These are phyloP conservation scores for Shargacucullia verbasci DNA, from an alignment of 2,888 invertebrate genomes.

Conservation along the genomic window DNA sequence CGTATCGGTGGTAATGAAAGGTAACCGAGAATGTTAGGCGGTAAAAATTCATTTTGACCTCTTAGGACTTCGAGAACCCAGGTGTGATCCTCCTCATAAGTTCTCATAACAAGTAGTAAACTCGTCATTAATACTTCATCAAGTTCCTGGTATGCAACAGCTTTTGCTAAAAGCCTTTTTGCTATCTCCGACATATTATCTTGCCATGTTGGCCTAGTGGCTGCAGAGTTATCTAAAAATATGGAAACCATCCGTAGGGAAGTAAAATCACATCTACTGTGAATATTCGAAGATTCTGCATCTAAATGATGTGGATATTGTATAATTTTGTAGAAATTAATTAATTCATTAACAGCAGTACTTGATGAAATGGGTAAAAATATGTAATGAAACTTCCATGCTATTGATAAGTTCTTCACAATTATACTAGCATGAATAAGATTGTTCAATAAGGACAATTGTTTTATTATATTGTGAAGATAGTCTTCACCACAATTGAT, in stretches of 20 bases:
- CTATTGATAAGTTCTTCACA: constrained; percentile 78
- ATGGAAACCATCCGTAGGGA: constrained; percentile 73
- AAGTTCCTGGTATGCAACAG: constrained; percentile 73
- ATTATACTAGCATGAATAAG: constrained; percentile 75
- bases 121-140: constrained; percentile 78
- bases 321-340: constrained; percentile 66
- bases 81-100: constrained; percentile 64
- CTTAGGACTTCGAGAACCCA: constrained; percentile 74
- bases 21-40: constrained; percentile 70
- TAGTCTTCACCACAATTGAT: constrained; percentile 76
- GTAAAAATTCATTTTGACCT: constrained; percentile 75
- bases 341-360: constrained; percentile 76
- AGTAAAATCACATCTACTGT: constrained; percentile 75
- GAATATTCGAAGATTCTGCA: constrained; percentile 52
- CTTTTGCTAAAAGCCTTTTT: constrained; percentile 73
- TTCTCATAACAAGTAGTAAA: constrained; percentile 71
- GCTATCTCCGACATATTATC: constrained; percentile 42
- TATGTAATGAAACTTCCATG: constrained; percentile 85
- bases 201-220: constrained; percentile 7
- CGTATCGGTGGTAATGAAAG: constrained; percentile 71
- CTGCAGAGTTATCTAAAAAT: constrained; percentile 54
- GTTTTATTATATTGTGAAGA: constrained; percentile 73
- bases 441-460: constrained; percentile 73
- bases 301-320: constrained; percentile 36
- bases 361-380: constrained; percentile 80